Base-by-base conservation (phyloP, 2,113 vertebrate genomes). In the Gasterosteus aculeatus region DNA sequence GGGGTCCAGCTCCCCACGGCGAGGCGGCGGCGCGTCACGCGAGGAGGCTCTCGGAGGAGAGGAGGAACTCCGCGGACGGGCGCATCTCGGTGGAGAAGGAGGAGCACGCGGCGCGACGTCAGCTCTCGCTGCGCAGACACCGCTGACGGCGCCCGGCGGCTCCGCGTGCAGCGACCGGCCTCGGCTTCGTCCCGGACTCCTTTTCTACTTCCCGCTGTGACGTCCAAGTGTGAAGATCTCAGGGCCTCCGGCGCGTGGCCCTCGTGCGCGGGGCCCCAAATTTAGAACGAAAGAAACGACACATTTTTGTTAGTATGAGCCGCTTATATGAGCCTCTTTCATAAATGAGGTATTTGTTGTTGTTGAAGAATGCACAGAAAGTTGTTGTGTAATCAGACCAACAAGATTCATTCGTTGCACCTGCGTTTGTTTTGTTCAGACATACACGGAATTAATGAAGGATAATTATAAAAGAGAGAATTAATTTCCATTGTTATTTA, bases 51-150 rank as follows among this genome's bases (percentile, higher is more conserved):
- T 68, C 71, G 1, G 86, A 75, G 1, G 89, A 87, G 67, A 85
- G 88, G 79, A 88, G 93, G 79, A 90, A 67, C 35, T 92, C 91
- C 0, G 76, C 69, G 29, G 93, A 94, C 4, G 89, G 72, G 7
- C 73, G 74, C 0, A 51, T 92, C 80, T 79, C 75, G 31, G 29
- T 0, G 2, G 88, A 87, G 68, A 83, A 70, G 65, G 85, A 90
- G 65, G 83, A 77, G 38, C 60, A 71, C 10, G 69, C 83, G 0
- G 82, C 26, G 29, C 78, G 31, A 0, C 89, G 88, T 11, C 87
- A 91, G 22, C 81, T 87, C 0, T 93, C 93, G 62, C 88, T 94
- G 67, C 73, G 91, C 47, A 87, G 89, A 69, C 92, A 93, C 42
- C 92, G 91, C 80, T 94, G 86, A 95, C 49, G 35, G 5, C 35